Conservation (phyloP, 1,140 invertebrate species). For the Anastatus disparis region DNA sequence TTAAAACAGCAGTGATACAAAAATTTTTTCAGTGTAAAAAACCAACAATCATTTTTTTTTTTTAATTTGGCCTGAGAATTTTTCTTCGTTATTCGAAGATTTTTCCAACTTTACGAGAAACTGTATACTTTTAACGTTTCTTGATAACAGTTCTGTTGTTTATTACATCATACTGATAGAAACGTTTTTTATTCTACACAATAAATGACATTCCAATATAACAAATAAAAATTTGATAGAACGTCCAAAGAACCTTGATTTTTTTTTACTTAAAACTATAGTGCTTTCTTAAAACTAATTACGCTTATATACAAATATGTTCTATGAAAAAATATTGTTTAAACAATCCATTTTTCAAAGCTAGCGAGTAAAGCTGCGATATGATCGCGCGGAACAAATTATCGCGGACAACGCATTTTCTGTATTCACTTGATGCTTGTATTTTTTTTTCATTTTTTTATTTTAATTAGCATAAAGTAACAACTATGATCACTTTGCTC, state of each 20-base stretch:
- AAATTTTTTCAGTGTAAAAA: no score
- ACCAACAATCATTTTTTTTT: neutral
- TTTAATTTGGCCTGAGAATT: conserved; percentile 1
- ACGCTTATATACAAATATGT: conserved; percentile 7
- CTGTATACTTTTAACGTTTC: neutral
- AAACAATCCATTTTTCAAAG: conserved; percentile 21
- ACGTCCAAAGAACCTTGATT: neutral
- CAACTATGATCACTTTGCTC: neutral
- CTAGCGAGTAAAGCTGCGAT: neutral
- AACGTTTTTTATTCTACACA: conserved; percentile 1
- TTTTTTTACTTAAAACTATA: conserved; percentile 22
- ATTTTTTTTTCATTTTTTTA: neutral
- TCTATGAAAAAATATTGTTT: conserved; percentile 28
- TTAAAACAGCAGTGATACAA: no score
- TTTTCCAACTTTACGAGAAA: neutral
- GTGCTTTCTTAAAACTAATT: conserved; percentile 2
- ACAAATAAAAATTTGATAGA: conserved; percentile 15
- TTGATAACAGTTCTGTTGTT: neutral
- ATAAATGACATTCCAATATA: neutral
- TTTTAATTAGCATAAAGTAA: neutral
- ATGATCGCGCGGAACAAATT: conserved; percentile 10
- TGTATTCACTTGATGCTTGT: neutral
- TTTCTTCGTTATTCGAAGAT: neutral
- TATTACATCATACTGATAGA: neutral
- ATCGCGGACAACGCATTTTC: neutral